Evolutionary conservation across 2,888 invertebrate species (phyloP), one percentile per base, ranked within the genome.

Genomic region (Scaptomyza polygonia): DNA sequence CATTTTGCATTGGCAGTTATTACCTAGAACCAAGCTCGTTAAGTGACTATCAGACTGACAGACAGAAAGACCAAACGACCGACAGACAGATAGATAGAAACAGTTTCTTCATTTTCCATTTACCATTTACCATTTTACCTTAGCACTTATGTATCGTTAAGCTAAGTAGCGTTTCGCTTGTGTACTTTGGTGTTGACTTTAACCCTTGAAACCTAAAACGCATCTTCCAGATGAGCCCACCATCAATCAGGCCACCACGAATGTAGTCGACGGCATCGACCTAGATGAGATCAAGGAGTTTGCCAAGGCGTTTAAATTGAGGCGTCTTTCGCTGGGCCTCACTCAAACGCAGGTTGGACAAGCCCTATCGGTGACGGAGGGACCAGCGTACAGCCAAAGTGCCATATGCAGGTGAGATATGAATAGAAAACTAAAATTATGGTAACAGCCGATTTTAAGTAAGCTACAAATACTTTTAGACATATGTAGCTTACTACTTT

Each of bases 301-400:
- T 92, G 98, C 99, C 77, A 98, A 98, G 93, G 97, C 97, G 72
- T 99, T 99, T 92, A 99, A 99, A 92, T 94, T 98, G 59, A 94
- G 98, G 53, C 95, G 99, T 85, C 93, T 99, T 71, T 98, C 98
- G 11, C 93, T 99, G 78, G 99, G 99, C 57, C 93, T 99, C 68
- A 99, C 99, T 42, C 98, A 98, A 92, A 98, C 98, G 0, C 99
- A 99, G 93, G 97, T 98, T 56, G 97, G 98, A n/a, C 98, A 98
- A 92, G 98, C 99, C 40, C 93, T 99, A 11, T 98, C 97, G 72
- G 96, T 98, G 61, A 98, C 98, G 21, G 98, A 98, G 93, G 99
- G 99, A 56, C 99, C 99, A 32, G 98, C 98, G 52, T 99, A 99
- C 93, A 98, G 98, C 93, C 99, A 99, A 94, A 98, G 98, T 92